These are phyloP conservation scores for Caradrina kadenii DNA, from an alignment of 2,888 invertebrate genomes.

Conservation along the genomic window DNA sequence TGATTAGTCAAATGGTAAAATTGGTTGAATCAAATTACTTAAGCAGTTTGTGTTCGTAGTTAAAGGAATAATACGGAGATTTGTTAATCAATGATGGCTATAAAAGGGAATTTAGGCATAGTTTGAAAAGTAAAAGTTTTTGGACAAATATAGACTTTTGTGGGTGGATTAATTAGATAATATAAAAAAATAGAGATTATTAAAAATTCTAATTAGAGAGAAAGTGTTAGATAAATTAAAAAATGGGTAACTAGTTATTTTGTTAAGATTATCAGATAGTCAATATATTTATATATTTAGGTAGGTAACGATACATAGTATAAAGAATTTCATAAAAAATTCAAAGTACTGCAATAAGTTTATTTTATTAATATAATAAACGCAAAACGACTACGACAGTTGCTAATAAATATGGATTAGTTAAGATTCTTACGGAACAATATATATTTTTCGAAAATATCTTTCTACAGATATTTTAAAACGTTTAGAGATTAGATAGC, in stretches of 20 bases:
- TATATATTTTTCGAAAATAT: slow-evolving; percentile 15
- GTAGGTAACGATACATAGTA: background rate
- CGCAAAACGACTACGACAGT: slow-evolving; percentile 32
- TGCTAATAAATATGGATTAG: slow-evolving; percentile 52
- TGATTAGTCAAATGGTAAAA: slow-evolving; percentile 73
- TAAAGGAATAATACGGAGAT: slow-evolving; percentile 48
- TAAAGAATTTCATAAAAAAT: slow-evolving; percentile 1
- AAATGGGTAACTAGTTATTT: background rate
- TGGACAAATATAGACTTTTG: slow-evolving; percentile 15
- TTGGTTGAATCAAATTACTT: slow-evolving; percentile 67
- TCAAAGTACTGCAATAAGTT: slow-evolving; percentile 13
- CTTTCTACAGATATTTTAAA: background rate
- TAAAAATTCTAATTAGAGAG: slow-evolving; percentile 11
- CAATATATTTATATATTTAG: background rate
- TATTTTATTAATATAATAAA: slow-evolving; percentile 33
- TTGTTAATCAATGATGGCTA: slow-evolving; percentile 41
- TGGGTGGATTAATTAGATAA: slow-evolving; percentile 43
- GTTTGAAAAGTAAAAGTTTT: slow-evolving; percentile 19
- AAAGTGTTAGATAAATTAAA: slow-evolving; percentile 3
- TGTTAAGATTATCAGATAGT: background rate
- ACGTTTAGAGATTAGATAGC: background rate
- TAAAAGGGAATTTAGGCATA: slow-evolving; percentile 39
- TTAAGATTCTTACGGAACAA: slow-evolving; percentile 20
- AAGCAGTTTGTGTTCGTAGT: slow-evolving; percentile 49
- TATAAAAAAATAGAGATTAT: slow-evolving; percentile 6